Percentiles rank a stretch among this genome's conserved stretches.
phyloP scores from a whole-genome alignment of 2,113 vertebrate genomes.

The Calonectris borealis region DNA sequence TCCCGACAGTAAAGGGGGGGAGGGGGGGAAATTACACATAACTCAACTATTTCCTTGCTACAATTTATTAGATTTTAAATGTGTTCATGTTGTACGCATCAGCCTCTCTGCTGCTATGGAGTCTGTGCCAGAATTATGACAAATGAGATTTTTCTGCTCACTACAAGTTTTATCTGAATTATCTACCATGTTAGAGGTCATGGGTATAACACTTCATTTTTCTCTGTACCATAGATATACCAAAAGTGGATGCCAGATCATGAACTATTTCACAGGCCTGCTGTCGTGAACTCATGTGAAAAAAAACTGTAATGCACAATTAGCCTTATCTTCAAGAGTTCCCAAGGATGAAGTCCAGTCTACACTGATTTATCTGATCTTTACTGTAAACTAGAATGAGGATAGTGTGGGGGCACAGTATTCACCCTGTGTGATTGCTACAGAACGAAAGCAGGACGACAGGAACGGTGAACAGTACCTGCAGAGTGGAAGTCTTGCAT shows the following conservation, averaged over 20 bases:
- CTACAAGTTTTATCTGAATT: slow-evolving; percentile 59
- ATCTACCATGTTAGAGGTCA: slow-evolving; percentile 61
- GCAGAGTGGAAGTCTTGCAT: not conserved
- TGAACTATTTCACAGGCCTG: slow-evolving; percentile 45
- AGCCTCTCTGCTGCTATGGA: slow-evolving; percentile 30
- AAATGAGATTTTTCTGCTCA: slow-evolving; percentile 47
- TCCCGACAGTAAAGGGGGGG: not conserved
- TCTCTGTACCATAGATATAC: slow-evolving; percentile 25
- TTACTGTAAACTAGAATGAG: not conserved
- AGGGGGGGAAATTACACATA: not conserved
- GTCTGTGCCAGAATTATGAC: slow-evolving; percentile 48
- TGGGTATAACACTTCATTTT: slow-evolving; percentile 62
- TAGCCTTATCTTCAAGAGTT: slow-evolving; percentile 51
- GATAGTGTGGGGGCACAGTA: not conserved
- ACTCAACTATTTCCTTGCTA: slow-evolving; percentile 58
- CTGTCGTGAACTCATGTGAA: slow-evolving; percentile 38
- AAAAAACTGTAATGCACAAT: not conserved
- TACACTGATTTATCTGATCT: slow-evolving; percentile 42
- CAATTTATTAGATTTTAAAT: slow-evolving; percentile 56
- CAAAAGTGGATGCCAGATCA: slow-evolving; percentile 12
- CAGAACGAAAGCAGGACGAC: not conserved
- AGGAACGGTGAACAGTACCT: not conserved
- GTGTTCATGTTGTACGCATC: slow-evolving; percentile 40
- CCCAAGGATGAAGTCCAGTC: slow-evolving; percentile 17
- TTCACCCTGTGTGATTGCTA: not conserved